Base-by-base conservation (phyloP, 2,888 invertebrate genomes). In the Branchellion lobata region DNA sequence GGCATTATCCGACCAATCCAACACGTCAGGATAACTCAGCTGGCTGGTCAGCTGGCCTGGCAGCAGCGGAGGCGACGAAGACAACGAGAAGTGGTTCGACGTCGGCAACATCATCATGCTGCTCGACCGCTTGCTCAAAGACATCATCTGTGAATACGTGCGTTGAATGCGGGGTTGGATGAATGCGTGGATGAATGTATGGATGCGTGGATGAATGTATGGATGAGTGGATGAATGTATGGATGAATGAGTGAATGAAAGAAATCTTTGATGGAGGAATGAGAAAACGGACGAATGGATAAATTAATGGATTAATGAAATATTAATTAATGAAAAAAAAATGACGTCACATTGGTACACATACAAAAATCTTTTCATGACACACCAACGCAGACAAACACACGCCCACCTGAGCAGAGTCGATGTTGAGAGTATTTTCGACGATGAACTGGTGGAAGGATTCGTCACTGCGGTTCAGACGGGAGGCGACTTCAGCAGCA, bases 361-460 rank as follows among this genome's bases (percentile, higher is more conserved):
- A 14, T 14, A 40, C 40, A 40, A 40, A 8, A 40, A 40, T 40
- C n/a, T n/a, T n/a, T n/a, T n/a, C n/a, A n/a, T n/a, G n/a, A n/a
- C n/a, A n/a, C n/a, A n/a, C n/a, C n/a, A n/a, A n/a, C n/a, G n/a
- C n/a, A n/a, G 14, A 5, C 40, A 57, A 57, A 57, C 61, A 24
- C 3, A 5, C 24, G 21, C 61, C 3, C n/a, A 57, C 61, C 61
- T 57, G 61, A 24, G 61, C 21, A 34, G 53, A 40, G 27, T 73
- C 73, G 5, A 73, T 33, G 14, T 27, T 75, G 53, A 75, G 75
- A n/a, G 75, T 75, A 31, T 75, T 75, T 14, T 75, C 51, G 51
- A 75, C 51, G 53, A 75, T 75, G 75, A 75, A 75, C 31, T 75
- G 53, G 51, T 75, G 47, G 31, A 75, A 75, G 11, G 75, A 75